phyloP scores from a whole-genome alignment of 1,140 invertebrate species.

The Pseudomyrmex sp. region DNA sequence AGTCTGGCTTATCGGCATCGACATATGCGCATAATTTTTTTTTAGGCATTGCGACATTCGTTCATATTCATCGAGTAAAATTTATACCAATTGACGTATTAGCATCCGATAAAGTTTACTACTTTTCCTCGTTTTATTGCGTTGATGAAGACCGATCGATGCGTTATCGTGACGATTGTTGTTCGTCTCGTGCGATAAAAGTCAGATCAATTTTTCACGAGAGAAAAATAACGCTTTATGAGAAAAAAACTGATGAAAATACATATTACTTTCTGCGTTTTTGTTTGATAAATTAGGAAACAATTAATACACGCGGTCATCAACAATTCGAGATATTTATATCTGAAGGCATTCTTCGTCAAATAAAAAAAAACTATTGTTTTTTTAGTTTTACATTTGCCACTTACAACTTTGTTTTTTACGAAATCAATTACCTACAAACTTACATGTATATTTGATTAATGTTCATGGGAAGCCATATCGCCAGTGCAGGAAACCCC shows the following conservation, averaged over 20 bases:
- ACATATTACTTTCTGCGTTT: too few relatives aligned
- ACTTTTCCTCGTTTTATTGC: not conserved
- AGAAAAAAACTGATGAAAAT: not conserved
- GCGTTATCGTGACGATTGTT: constrained; percentile 25
- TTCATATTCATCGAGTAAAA: not conserved
- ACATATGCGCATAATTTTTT: not conserved
- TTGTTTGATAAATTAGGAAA: too few relatives aligned
- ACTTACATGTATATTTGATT: not conserved
- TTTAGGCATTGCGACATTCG: not conserved
- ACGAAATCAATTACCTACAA: not conserved
- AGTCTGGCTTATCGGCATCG: not conserved
- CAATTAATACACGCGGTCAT: too few relatives aligned
- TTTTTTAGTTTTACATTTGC: too few relatives aligned
- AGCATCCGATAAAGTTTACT: constrained; percentile 28
- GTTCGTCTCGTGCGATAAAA: not conserved
- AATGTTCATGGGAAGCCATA: constrained; percentile 51
- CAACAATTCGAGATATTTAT: too few relatives aligned
- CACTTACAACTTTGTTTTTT: too few relatives aligned
- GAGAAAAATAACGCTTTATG: constrained; percentile 1
- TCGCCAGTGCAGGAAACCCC: constrained; percentile 6
- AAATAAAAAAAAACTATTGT: too few relatives aligned
- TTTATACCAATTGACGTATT: constrained; percentile 9
- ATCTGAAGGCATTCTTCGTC: too few relatives aligned
- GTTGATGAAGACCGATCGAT: constrained; percentile 13
- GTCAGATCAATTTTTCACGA: constrained; percentile 13